Conservation (phyloP, 2,797 vertebrate genomes). For the Sphaeramia orbicularis region DNA sequence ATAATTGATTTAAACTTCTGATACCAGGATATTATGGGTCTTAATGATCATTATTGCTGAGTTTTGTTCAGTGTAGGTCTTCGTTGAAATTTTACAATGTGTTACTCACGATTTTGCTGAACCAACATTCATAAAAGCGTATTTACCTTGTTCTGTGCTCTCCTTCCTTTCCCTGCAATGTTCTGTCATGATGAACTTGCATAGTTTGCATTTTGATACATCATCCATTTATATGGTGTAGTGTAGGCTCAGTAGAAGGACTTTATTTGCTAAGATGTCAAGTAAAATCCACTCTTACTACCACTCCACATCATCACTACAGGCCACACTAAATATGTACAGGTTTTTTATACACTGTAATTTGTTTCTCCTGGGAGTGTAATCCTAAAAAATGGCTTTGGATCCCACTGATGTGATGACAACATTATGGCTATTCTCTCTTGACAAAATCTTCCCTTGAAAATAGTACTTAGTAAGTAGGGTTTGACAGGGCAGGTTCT, state of each 20-base stretch:
- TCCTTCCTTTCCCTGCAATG: slow-evolving; percentile 9
- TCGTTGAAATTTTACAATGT: background rate
- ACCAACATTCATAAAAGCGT: slow-evolving; percentile 20
- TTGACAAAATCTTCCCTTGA: slow-evolving; percentile 34
- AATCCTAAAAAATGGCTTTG: slow-evolving; percentile 28
- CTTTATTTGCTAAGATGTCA: slow-evolving; percentile 40
- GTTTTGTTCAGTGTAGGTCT: background rate
- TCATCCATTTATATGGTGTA: slow-evolving; percentile 78
- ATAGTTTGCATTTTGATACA: slow-evolving; percentile 78
- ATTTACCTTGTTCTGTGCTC: slow-evolving; percentile 7
- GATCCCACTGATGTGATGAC: slow-evolving; percentile 30
- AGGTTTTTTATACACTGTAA: slow-evolving; percentile 1
- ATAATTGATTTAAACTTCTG: background rate
- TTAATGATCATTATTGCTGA: no score
- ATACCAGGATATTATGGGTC: background rate
- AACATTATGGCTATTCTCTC: slow-evolving; percentile 14
- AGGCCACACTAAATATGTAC: background rate
- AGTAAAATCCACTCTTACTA: slow-evolving; percentile 17
- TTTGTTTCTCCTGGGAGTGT: slow-evolving; percentile 16
- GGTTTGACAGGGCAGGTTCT: slow-evolving; percentile 15
- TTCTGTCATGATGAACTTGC: slow-evolving; percentile 64
- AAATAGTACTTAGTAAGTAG: slow-evolving; percentile 37
- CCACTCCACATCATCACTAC: background rate
- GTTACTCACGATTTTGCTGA: background rate
- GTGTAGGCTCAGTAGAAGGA: slow-evolving; percentile 34